Conservation (phyloP, 2,797 vertebrate genomes). For the Peromyscus melanophrys region DNA sequence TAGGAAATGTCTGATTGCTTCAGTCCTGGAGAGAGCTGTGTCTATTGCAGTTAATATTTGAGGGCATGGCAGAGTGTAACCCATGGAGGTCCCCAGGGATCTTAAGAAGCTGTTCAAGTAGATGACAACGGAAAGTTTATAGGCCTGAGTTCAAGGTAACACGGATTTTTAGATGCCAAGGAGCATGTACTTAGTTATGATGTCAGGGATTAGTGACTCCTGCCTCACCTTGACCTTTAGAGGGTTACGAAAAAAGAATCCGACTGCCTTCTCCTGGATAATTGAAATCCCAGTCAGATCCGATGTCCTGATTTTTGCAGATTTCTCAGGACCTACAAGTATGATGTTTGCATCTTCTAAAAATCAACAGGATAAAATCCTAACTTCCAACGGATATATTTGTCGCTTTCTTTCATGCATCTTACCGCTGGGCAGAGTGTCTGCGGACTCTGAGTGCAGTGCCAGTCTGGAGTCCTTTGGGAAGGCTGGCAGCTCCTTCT, state of each 20-base stretch:
- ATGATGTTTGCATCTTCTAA: not conserved
- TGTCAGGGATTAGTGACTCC: not conserved
- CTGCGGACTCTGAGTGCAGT: not conserved
- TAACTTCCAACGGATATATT: not conserved
- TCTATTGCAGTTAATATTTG: not conserved
- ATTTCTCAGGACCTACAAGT: not conserved
- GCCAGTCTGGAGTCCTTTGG: not conserved
- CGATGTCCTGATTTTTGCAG: not conserved
- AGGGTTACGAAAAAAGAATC: not conserved
- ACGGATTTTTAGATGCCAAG: not conserved
- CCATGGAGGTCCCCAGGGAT: not conserved
- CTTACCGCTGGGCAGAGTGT: too few species aligned
- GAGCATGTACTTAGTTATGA: not conserved
- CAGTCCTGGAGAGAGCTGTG: not conserved
- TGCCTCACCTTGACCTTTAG: not conserved
- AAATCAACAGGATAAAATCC: not conserved
- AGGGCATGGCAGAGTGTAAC: not conserved
- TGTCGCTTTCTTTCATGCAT: not conserved
- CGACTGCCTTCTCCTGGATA: not conserved
- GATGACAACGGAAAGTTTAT: not conserved
- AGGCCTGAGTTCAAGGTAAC: not conserved
- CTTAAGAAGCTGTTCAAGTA: not conserved
- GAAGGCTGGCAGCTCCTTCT: not conserved
- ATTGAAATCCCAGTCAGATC: not conserved
- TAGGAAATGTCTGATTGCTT: conserved; percentile 64